Conservation (phyloP, 2,888 invertebrate species). For the Protonemura montana region DNA sequence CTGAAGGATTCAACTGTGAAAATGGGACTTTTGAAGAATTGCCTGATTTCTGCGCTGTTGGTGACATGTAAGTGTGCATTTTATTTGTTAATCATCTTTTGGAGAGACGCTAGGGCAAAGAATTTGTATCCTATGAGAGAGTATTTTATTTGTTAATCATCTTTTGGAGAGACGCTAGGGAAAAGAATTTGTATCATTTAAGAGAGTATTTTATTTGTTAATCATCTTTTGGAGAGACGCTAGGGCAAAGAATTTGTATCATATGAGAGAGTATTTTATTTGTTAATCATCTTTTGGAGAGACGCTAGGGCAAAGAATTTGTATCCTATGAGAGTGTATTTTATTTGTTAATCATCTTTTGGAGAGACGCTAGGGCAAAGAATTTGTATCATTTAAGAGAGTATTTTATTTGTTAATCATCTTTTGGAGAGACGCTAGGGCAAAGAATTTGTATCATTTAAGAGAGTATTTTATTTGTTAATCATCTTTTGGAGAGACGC, state of each 20-base stretch:
- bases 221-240: neutral
- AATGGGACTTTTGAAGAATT: neutral
- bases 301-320: no score
- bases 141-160: neutral
- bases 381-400: neutral
- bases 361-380: no score
- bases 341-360: neutral
- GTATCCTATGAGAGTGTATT: neutral
- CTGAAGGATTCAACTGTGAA: neutral
- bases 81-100: neutral
- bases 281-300: neutral
- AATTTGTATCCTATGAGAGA: neutral
- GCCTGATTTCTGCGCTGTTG: neutral
- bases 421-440: neutral
- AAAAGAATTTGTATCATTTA: neutral
- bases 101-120: no score
- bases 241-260: no score
- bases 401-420: neutral
- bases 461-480: neutral
- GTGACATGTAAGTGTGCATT: neutral
- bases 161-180: neutral
- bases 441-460: neutral
- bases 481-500: neutral
- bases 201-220: neutral
- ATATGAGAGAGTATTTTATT: neutral